These are phyloP conservation scores for Oncorhynchus nerka DNA, from an alignment of 2,113 vertebrate genomes.

Conservation along the genomic window DNA sequence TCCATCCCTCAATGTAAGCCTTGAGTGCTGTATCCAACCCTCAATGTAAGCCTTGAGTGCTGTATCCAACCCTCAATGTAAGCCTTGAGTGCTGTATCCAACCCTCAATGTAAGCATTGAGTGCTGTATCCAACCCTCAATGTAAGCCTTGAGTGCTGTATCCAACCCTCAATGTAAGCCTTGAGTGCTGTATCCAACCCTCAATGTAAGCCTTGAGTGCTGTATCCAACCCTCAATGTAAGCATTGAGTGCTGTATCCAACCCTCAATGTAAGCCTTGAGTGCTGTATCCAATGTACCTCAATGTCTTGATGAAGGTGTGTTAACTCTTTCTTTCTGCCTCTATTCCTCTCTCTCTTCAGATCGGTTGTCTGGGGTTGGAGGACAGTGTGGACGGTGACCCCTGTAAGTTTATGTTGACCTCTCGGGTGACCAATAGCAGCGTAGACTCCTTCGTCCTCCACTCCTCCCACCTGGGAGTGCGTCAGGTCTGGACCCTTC, in stretches of 20 bases:
- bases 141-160: not conserved
- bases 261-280: not conserved
- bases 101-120: not conserved
- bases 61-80: not conserved
- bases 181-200: not conserved
- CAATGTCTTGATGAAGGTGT: no score
- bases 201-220: not conserved
- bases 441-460: constrained; percentile 84
- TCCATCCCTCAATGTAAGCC: not conserved
- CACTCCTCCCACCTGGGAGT: constrained; percentile 91
- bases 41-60: not conserved
- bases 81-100: not conserved
- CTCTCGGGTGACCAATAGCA: constrained; percentile 80
- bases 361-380: constrained; percentile 93
- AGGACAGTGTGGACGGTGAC: constrained; percentile 90
- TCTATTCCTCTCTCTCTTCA: constrained; percentile 41
- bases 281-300: not conserved
- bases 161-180: not conserved
- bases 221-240: not conserved
- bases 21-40: not conserved
- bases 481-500: constrained; percentile 93
- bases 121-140: not conserved
- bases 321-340: not conserved
- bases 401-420: constrained; percentile 94
- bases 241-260: not conserved